Evolutionary conservation across 2,888 invertebrate genomes (phyloP), one percentile per base, ranked within the genome.

Genomic region (Dryococelus australis): DNA sequence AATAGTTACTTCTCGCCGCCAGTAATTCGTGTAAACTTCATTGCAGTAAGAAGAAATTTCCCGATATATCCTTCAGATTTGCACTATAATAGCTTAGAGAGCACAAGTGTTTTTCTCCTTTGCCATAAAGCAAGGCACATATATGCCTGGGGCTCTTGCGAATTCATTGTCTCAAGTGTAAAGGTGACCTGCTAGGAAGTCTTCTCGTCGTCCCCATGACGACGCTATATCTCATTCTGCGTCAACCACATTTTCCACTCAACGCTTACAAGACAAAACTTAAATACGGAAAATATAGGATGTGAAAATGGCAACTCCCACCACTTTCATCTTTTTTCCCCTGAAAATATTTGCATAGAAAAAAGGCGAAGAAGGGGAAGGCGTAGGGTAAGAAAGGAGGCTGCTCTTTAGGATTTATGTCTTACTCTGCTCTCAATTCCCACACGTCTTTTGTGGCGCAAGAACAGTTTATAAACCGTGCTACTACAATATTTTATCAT

Each of bases 191-290:
- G 8, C 20, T 8, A 65, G 65, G 65, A n/a, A 65, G 65, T 24
- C n/a, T 65, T 16, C 20, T 20, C 51, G 51, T 51, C 13, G 51
- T 51, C 65, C 85, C 84, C 85, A 20, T 27, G 78, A 85, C 43
- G 80, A 79, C 85, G 43, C 80, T 87, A 85, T 85, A 84, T 87
- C 85, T 87, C 85, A 87, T 85, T 80, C 79, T n/a, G 79, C 35
- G 85, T 87, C 87, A 85, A 85, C 87, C 87, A 85, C 87, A 87
- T 85, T 85, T 87, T 87, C 87, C 79, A 87, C 87, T 87, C 87
- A 85, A 87, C 80, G 85, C 87, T 85, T 87, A 65, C 85, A 79
- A 84, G 79, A 87, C 85, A 87, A 85, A 87, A 85, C 53, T 27
- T 87, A 87, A 85, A 85, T 47, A 65, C 16, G 85, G 28, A 65